phyloP scores from a whole-genome alignment of 2,797 vertebrate genomes.

The Varecia variegata region DNA sequence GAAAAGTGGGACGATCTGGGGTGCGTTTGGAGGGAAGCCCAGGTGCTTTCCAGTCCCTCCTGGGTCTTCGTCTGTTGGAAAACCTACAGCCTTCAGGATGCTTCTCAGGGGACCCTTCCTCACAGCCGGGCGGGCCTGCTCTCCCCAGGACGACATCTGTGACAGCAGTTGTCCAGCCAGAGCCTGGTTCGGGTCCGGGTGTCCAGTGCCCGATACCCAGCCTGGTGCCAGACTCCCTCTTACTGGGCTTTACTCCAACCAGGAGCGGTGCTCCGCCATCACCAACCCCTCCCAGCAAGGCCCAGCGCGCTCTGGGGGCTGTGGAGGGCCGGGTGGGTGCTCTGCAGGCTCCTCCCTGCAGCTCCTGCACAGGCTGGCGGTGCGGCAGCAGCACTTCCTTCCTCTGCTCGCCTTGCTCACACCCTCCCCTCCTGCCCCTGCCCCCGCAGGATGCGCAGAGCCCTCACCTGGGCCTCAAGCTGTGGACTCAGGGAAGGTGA shows the following conservation, averaged over 20 bases:
- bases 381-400: constrained; percentile 48
- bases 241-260: neutral
- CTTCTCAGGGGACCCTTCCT: neutral
- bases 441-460: neutral
- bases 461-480: neutral
- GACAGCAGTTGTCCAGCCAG: neutral
- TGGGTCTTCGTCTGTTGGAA: neutral
- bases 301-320: neutral
- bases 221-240: neutral
- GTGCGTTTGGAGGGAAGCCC: neutral
- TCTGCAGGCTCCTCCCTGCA: neutral
- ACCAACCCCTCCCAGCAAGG: neutral
- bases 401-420: neutral
- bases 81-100: neutral
- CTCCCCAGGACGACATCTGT: neutral
- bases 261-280: neutral
- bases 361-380: neutral
- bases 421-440: neutral
- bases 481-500: neutral
- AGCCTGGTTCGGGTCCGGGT: neutral
- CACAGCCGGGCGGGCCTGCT: neutral
- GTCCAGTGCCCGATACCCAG: neutral
- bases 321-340: neutral
- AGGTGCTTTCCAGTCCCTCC: neutral
- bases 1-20: neutral